A percentile compares a stretch with the other conserved stretches of the same genome.
Conservation (phyloP, 1,140 invertebrate species). For the Hypsibius dujardini region DNA sequence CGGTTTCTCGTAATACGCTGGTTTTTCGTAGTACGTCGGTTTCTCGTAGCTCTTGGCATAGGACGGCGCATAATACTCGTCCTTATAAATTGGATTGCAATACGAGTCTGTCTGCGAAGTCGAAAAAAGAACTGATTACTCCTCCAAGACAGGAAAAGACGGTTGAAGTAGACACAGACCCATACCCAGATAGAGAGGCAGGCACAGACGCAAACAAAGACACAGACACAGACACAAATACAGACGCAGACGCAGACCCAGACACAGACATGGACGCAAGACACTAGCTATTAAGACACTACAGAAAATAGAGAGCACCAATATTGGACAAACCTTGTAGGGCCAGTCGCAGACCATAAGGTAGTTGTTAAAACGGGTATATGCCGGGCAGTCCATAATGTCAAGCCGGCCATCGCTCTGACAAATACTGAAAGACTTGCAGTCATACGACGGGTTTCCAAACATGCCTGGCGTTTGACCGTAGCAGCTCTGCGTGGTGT, state of each 20-base stretch:
- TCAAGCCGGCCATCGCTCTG: not conserved
- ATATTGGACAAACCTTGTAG: not conserved
- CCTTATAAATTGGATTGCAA: not conserved
- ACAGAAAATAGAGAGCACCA: not conserved
- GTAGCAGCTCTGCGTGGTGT: not conserved
- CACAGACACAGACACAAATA: not conserved
- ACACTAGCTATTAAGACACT: too few relatives aligned
- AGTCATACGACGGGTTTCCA: not conserved
- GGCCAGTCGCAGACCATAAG: not conserved
- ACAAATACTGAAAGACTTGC: conserved; percentile 5
- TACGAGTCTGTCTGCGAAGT: not conserved
- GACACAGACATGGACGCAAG: too few relatives aligned
- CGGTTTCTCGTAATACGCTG: not conserved
- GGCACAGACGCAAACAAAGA: not conserved
- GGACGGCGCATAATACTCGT: not conserved
- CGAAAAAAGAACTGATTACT: not conserved
- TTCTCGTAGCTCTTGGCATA: not conserved
- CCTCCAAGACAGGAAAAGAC: not conserved
- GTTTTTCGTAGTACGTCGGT: not conserved
- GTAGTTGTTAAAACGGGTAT: not conserved
- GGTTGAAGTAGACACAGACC: not conserved
- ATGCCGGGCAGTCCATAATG: not conserved
- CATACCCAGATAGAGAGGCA: not conserved
- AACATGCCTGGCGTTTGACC: not conserved
- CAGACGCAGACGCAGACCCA: too few relatives aligned